phyloP scores from a whole-genome alignment of 2,888 invertebrate species.

The Heliconius cydno region DNA sequence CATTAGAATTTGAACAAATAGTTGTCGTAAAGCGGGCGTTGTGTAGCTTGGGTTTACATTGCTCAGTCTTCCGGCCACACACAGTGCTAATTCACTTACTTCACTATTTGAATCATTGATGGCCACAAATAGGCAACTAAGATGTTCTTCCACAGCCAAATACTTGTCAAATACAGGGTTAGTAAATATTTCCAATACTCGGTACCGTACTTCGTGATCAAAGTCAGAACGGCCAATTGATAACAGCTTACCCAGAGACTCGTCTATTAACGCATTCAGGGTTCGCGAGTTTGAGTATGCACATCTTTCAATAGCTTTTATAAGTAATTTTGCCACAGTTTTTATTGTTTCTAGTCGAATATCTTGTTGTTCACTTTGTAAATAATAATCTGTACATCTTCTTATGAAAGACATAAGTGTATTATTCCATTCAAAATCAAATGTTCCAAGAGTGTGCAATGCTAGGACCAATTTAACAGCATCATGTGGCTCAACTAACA shows the following conservation, averaged over 20 bases:
- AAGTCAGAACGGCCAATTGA: constrained; percentile 97
- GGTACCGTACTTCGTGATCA: constrained; percentile 95
- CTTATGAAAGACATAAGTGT: constrained; percentile 96
- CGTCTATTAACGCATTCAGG: constrained; percentile 94
- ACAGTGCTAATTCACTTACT: constrained; percentile 95
- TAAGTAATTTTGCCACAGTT: constrained; percentile 94
- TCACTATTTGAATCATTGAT: constrained; percentile 98
- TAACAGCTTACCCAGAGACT: constrained; percentile 94
- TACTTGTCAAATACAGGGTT: constrained; percentile 95
- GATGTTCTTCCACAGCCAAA: constrained; percentile 96
- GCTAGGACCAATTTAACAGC: constrained; percentile 95
- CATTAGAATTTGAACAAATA: constrained; percentile 94
- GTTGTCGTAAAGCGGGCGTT: constrained; percentile 96
- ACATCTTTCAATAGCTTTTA: constrained; percentile 89
- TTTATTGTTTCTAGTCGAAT: constrained; percentile 95
- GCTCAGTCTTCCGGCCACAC: constrained; percentile 95
- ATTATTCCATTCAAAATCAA: constrained; percentile 94
- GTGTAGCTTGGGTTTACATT: constrained; percentile 98
- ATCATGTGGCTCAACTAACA: constrained; percentile 86
- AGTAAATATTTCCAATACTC: constrained; percentile 95
- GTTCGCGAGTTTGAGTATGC: constrained; percentile 89
- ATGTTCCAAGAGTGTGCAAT: constrained; percentile 94
- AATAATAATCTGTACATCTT: constrained; percentile 95
- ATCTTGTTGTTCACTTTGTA: constrained; percentile 95
- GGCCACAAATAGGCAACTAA: constrained; percentile 95